Evolutionary conservation across 2,113 vertebrate species (phyloP).

Genomic region (Oxyura jamaicensis): DNA sequence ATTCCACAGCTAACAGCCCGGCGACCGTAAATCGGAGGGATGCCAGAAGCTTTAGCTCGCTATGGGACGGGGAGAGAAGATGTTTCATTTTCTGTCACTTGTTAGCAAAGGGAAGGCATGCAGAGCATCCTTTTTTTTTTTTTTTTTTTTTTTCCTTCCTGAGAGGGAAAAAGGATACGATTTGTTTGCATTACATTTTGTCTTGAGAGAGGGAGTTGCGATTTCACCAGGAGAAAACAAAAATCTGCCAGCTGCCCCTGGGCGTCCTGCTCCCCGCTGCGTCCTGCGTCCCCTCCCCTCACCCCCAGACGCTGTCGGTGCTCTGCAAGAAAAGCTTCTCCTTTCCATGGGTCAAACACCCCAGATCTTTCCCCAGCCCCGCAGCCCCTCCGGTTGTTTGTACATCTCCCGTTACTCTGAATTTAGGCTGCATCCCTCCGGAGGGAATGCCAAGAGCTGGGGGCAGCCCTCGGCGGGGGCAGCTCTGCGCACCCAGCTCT

Average conservation of each 20-base stretch:
- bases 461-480: not conserved
- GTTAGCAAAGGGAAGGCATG: not conserved
- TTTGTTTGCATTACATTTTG: rapidly evolving
- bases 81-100: rapidly evolving
- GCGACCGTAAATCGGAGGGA: not conserved
- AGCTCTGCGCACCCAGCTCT: not conserved
- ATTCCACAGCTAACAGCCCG: not conserved
- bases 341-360: rapidly evolving
- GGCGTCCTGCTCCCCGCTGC: not conserved
- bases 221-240: not conserved
- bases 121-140: not conserved
- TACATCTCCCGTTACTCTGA: not conserved
- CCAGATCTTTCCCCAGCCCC: not conserved
- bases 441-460: not conserved
- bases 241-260: not conserved
- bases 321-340: not conserved
- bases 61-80: not conserved
- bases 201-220: not conserved
- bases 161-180: not conserved
- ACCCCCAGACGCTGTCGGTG: rapidly evolving
- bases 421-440: not conserved
- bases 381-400: not conserved
- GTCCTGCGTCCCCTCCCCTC: not conserved
- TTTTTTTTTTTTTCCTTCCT: not conserved
- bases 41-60: not conserved